phyloP scores from a whole-genome alignment of 2,888 invertebrate genomes.

The Dolichopus griseipennis region DNA sequence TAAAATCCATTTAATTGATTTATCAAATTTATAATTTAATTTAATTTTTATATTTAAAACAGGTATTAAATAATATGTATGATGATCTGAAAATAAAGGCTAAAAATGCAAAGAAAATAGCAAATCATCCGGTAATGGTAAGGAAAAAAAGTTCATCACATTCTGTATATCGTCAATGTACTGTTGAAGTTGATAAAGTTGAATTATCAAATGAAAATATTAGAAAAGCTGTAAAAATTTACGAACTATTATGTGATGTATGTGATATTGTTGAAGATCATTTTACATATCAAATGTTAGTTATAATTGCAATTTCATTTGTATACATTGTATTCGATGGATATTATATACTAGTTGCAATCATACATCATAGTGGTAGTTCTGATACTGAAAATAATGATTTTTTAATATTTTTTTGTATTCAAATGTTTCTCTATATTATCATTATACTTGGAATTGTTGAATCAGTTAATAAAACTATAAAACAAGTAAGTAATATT shows the following conservation, averaged over 20 bases:
- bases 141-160: background rate
- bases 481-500: constrained; percentile 25
- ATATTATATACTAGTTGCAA: constrained; percentile 37
- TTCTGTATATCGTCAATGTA: background rate
- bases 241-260: constrained; percentile 26
- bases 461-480: constrained; percentile 34
- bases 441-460: constrained; percentile 37
- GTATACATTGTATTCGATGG: constrained; percentile 38
- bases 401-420: constrained; percentile 37
- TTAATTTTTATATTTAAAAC: background rate
- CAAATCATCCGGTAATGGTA: background rate
- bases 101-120: background rate
- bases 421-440: constrained; percentile 37
- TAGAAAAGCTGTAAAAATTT: background rate
- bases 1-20: too few relatives aligned
- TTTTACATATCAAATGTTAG: constrained; percentile 36
- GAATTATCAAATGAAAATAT: background rate
- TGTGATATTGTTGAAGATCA: constrained; percentile 38
- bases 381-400: constrained; percentile 35
- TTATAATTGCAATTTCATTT: constrained; percentile 38
- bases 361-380: constrained; percentile 32
- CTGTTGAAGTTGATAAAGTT: constrained; percentile 4
- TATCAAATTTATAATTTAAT: too few relatives aligned
- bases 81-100: background rate
- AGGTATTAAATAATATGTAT: constrained; percentile 35